Base-by-base conservation (phyloP, 1,140 invertebrate genomes). In the Formica exsecta region DNA sequence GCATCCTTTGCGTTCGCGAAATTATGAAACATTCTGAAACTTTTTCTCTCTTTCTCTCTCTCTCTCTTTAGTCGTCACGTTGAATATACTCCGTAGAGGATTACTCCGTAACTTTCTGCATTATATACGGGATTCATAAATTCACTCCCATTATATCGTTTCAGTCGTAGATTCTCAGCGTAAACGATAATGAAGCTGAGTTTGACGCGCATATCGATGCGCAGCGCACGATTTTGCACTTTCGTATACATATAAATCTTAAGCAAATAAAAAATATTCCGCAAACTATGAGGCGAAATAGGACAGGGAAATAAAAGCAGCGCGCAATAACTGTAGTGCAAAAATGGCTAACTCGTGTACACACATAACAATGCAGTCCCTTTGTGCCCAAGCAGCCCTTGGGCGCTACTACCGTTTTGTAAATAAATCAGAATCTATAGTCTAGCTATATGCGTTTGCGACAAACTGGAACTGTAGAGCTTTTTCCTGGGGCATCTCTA, bases 351-450 rank as follows among this genome's bases (percentile, higher is more conserved):
- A 48, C 68, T 74, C 68, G 25, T 22, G 22, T 73, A 48, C 13
- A 16, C 54, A 19, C 38, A 25, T 7, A 22, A 73, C 44, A 73
- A 38, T 38, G 79, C 64, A 36, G 38, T 61, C 57, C 38, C 68
- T 83, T 83, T 83, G 68, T 83, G 68, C 61, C 79, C 36, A 59
- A 81, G 68, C 68, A 74, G 29, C 38, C 79, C 68, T 48, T 83
- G 68, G 79, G 68, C 68, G 51, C n/a, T 74, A 44, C 59, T 62
- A 41, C 38, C 51, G 29, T 48, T 83, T 83, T 74, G 38, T 29
- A 62, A 48, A 61, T 83, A 70, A 74, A 83, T 48, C 68, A 61
- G 25, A 74, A 83, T 80, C 48, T 79, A 66, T 62, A 65, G 41
- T 48, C 41, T n/a, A 41, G 48, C 48, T 57, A 16, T 38, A 36